Evolutionary conservation across 1,140 invertebrate species (phyloP), one percentile per base, ranked within the genome.

Genomic region (Dermatophagoides farinae): DNA sequence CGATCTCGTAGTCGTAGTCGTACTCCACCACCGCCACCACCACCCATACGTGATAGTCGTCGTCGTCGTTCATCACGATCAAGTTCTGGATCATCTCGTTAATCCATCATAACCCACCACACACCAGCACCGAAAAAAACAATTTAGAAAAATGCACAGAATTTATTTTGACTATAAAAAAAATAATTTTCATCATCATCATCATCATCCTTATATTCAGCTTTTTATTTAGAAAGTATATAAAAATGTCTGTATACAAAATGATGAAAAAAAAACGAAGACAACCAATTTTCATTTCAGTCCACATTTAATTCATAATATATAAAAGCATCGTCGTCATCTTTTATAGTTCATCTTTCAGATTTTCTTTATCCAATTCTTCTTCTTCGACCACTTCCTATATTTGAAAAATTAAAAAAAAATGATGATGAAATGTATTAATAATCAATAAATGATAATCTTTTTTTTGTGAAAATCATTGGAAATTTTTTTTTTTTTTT

Each of bases 21-120:
- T 16, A 60, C 66, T 5, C 69, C 68, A 0, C 64, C 64, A 31
- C 63, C 61, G 16, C 66, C 66, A 16, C 60, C 66, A 10, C 69
- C 68, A 0, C 64, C 64, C 22, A 58, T 61, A 16, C 70, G 77
- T 49, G 74, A 80, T 18, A 77, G 78, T 59, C 73, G 80, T 61
- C 79, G 84, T 64, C 78, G 85, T 64, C 79, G 85, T 64, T 84
- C 68, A 86, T 84, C 61, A 37, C 70, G 70, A 60, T 73, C 71
- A 9, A 70, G 68, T 59, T 72, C 71, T 1, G 59, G 67, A 40
- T 67, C 57, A 23, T 59, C 16, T 38, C 31, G 51, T 5, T 60
- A 53, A 47, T 46, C 16, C 10, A 60, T 4, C 57, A 11, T 22
- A 12, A 60, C 1, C 44, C 25, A 55, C 4, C n/a, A 31, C 1